Conservation (phyloP, 1,140 invertebrate genomes). For the Popillia japonica region DNA sequence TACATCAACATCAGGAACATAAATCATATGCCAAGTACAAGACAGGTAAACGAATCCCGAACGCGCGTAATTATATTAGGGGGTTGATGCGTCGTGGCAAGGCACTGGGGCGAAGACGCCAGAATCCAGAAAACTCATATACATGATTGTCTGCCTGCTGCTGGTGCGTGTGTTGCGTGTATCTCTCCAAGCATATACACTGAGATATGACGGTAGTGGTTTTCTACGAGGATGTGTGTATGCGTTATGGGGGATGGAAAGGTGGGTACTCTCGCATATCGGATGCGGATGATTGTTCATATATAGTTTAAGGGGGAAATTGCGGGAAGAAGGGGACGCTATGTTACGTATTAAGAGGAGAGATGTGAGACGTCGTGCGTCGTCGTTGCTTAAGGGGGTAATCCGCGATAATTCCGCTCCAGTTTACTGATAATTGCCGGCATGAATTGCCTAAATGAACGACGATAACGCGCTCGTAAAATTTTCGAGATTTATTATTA, state of each 20-base stretch:
- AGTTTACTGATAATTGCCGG: slow-evolving; percentile 29
- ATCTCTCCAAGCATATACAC: neutral
- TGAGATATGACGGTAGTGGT: neutral
- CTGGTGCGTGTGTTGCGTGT: slow-evolving; percentile 6
- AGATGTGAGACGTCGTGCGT: slow-evolving; percentile 29
- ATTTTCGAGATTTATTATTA: slow-evolving; percentile 31
- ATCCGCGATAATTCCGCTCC: slow-evolving; percentile 28
- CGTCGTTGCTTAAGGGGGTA: slow-evolving; percentile 30
- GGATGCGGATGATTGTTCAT: slow-evolving; percentile 33
- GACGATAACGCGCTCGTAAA: slow-evolving; percentile 11
- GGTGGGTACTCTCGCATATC: neutral
- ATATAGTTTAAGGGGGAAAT: slow-evolving; percentile 14
- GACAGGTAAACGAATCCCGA: slow-evolving; percentile 34
- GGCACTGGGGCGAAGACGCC: slow-evolving; percentile 10
- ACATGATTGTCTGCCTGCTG: slow-evolving; percentile 18
- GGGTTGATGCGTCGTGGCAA: slow-evolving; percentile 23
- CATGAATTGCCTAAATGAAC: slow-evolving; percentile 25
- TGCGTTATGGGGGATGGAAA: neutral
- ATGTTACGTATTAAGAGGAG: neutral
- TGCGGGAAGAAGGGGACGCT: neutral
- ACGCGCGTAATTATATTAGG: slow-evolving; percentile 34
- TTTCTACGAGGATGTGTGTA: neutral
- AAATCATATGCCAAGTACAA: slow-evolving; percentile 35
- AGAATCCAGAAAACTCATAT: slow-evolving; percentile 34
- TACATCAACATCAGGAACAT: slow-evolving; percentile 33